These are phyloP conservation scores for Porites evermanni DNA, from an alignment of 92 coral and sea anemone genomes.

Conservation along the genomic window DNA sequence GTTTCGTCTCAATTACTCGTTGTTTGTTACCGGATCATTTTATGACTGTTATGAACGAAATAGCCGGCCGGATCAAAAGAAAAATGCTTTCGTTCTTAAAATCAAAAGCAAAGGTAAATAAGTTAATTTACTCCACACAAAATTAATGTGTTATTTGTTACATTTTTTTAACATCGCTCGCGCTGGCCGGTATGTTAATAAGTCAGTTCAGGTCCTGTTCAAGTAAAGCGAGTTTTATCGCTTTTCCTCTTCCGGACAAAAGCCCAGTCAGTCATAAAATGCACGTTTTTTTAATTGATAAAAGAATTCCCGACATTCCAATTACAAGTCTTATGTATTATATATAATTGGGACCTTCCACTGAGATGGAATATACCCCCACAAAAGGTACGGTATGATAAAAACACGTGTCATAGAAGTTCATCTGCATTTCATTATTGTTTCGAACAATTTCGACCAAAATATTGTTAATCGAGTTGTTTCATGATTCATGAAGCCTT, in stretches of 20 bases:
- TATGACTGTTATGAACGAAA: neutral
- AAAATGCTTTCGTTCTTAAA: slow-evolving; percentile 28
- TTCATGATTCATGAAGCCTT: too few relatives aligned
- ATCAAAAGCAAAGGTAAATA: slow-evolving; percentile 38
- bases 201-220: neutral
- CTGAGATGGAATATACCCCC: too few relatives aligned
- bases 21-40: neutral
- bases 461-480: too few relatives aligned
- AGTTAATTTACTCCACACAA: neutral
- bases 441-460: too few relatives aligned
- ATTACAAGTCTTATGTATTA: too few relatives aligned
- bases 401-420: too few relatives aligned
- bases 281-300: neutral
- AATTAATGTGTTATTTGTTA: neutral
- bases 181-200: neutral
- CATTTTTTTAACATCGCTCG: neutral
- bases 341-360: too few relatives aligned
- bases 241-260: slow-evolving; percentile 25
- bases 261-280: neutral
- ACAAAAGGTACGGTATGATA: too few relatives aligned
- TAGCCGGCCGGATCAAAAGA: neutral
- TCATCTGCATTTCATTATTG: too few relatives aligned
- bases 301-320: neutral
- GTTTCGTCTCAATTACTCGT: neutral
- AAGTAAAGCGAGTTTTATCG: neutral